Conservation (phyloP, 2,113 vertebrate genomes). For the Colinus virginianus region DNA sequence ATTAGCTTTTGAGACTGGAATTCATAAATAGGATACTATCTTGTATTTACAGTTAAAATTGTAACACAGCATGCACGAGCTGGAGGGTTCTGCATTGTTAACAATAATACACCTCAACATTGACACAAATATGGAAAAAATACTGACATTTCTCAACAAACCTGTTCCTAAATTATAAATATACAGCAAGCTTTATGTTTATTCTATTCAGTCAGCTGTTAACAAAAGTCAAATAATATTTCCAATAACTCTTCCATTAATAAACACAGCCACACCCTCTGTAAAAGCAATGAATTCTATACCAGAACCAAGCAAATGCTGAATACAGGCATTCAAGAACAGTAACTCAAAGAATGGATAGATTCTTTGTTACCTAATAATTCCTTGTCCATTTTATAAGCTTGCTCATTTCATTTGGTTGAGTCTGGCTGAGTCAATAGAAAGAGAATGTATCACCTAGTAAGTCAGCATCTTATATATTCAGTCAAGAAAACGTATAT, state of each 20-base stretch:
- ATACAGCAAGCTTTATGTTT: not conserved
- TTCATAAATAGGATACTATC: conserved; percentile 68
- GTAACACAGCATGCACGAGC: not conserved
- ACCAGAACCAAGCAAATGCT: conserved; percentile 21
- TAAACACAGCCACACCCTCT: fast-evolving
- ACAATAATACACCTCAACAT: not conserved
- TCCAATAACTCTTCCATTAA: conserved; percentile 12
- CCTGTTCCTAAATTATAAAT: not conserved
- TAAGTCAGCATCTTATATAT: not conserved
- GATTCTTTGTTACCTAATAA: not conserved
- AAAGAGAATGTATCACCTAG: not conserved
- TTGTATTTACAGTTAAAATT: conserved; percentile 55
- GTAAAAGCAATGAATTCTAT: not conserved
- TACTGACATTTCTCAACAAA: not conserved
- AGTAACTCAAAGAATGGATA: not conserved
- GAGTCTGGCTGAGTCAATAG: not conserved
- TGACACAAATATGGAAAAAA: not conserved
- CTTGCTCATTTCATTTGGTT: conserved; percentile 4
- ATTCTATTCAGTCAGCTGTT: not conserved
- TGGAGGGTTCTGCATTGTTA: conserved; percentile 3
- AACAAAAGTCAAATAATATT: not conserved
- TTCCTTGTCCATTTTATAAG: not conserved
- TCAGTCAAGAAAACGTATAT: not conserved
- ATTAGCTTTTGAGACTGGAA: conserved; percentile 79
- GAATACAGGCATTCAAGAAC: not conserved